Percentiles rank a stretch among this genome's conserved stretches.
Evolutionary conservation across 2,113 vertebrate species (phyloP).

Genomic region (Argyrosomus japonicus): DNA sequence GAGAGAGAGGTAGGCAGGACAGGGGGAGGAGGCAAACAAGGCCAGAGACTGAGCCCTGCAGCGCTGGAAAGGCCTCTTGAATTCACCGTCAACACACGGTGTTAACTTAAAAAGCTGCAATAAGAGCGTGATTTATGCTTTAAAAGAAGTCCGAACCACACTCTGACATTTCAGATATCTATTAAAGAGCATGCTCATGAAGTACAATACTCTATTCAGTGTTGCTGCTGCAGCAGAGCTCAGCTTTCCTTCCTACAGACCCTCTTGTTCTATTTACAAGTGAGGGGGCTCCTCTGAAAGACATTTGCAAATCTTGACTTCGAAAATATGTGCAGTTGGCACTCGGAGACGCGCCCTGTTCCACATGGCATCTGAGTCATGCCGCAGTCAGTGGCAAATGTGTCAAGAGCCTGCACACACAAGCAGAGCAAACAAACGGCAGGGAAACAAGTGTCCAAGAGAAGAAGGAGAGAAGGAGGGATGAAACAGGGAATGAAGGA

Average conservation of each 20-base stretch:
- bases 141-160: slow-evolving; percentile 23
- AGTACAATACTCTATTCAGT: slow-evolving; percentile 38
- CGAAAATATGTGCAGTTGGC: slow-evolving; percentile 86
- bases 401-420: slow-evolving; percentile 59
- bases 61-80: slow-evolving; percentile 8
- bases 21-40: slow-evolving; percentile 52
- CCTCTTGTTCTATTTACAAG: slow-evolving; percentile 67
- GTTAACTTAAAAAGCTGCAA: slow-evolving; percentile 12
- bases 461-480: not conserved
- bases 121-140: not conserved
- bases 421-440: slow-evolving; percentile 31
- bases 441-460: slow-evolving; percentile 19
- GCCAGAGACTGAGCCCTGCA: slow-evolving; percentile 45
- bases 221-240: not conserved
- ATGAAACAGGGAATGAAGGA: slow-evolving; percentile 1
- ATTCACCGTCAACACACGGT: not conserved
- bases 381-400: slow-evolving; percentile 67
- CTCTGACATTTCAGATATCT: slow-evolving; percentile 30
- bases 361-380: slow-evolving; percentile 79
- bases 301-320: slow-evolving; percentile 86
- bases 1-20: slow-evolving; percentile 48
- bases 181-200: not conserved
- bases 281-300: slow-evolving; percentile 76
- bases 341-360: slow-evolving; percentile 77
- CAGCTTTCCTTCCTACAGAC: slow-evolving; percentile 49